These are phyloP conservation scores for Megalops atlanticus DNA, from an alignment of 2,113 vertebrate species.

Conservation along the genomic window DNA sequence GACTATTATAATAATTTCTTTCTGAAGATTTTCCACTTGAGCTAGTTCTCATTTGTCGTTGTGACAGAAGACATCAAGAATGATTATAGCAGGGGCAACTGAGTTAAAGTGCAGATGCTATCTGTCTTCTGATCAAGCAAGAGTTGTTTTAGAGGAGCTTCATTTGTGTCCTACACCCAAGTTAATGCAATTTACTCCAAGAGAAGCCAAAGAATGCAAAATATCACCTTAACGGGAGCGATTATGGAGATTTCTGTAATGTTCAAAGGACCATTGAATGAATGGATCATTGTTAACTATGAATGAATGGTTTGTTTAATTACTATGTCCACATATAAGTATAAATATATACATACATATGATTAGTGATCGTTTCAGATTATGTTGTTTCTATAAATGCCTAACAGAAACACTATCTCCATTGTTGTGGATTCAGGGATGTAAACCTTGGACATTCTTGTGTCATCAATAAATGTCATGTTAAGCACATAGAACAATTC, in stretches of 20 bases:
- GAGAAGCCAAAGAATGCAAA: constrained; percentile 8
- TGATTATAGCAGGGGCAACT: background rate
- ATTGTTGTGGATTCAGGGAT: background rate
- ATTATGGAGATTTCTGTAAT: background rate
- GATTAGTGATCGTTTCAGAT: background rate
- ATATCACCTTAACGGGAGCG: background rate
- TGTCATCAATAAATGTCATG: background rate
- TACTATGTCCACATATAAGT: too few relatives aligned
- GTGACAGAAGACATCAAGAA: background rate
- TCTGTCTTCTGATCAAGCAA: too few relatives aligned
- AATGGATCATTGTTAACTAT: constrained; percentile 6
- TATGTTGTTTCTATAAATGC: background rate
- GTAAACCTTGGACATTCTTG: background rate
- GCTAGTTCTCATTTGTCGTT: background rate
- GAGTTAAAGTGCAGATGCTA: too few relatives aligned
- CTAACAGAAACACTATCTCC: background rate
- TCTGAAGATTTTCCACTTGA: background rate
- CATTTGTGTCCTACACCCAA: background rate
- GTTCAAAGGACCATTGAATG: constrained; percentile 27
- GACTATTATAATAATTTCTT: background rate
- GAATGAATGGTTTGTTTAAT: background rate
- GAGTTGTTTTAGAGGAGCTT: background rate
- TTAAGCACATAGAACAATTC: background rate
- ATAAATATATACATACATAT: background rate
- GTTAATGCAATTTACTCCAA: background rate